These are phyloP conservation scores for Littorina saxatilis DNA, from an alignment of 1,140 invertebrate species.

Conservation along the genomic window DNA sequence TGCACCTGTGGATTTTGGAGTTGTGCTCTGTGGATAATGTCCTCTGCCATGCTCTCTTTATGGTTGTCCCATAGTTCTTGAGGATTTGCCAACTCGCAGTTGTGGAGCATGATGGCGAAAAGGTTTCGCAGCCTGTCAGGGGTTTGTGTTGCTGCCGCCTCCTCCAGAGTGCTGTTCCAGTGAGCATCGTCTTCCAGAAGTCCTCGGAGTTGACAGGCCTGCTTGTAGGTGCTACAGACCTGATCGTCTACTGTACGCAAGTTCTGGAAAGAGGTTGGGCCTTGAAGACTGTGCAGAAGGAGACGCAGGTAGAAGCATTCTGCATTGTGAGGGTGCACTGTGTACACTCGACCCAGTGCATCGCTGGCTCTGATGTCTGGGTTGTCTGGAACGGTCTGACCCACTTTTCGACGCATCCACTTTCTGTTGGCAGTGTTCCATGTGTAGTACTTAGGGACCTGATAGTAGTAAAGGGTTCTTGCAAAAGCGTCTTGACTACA, in stretches of 20 bases:
- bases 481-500: conserved; percentile 59
- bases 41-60: neutral
- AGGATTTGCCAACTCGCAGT: neutral
- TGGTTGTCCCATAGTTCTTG: neutral
- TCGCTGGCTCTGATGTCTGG: neutral
- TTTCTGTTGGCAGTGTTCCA: conserved; percentile 58
- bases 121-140: neutral
- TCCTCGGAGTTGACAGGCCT: too few relatives aligned
- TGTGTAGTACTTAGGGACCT: conserved; percentile 68
- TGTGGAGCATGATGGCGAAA: neutral
- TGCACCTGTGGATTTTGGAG: neutral
- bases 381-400: neutral
- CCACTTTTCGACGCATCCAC: conserved; percentile 5
- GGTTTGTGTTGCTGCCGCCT: too few relatives aligned
- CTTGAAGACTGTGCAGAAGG: conserved; percentile 12
- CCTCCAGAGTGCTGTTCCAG: too few relatives aligned
- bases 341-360: conserved; percentile 34
- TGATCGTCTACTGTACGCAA: conserved; percentile 24
- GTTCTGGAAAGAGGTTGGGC: conserved; percentile 31
- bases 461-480: conserved; percentile 60
- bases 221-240: too few relatives aligned
- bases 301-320: conserved; percentile 40
- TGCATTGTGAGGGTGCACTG: conserved; percentile 12
- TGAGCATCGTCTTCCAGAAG: too few relatives aligned
- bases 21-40: neutral